phyloP scores from a whole-genome alignment of 2,113 vertebrate species.

The Aviceda subcristata region DNA sequence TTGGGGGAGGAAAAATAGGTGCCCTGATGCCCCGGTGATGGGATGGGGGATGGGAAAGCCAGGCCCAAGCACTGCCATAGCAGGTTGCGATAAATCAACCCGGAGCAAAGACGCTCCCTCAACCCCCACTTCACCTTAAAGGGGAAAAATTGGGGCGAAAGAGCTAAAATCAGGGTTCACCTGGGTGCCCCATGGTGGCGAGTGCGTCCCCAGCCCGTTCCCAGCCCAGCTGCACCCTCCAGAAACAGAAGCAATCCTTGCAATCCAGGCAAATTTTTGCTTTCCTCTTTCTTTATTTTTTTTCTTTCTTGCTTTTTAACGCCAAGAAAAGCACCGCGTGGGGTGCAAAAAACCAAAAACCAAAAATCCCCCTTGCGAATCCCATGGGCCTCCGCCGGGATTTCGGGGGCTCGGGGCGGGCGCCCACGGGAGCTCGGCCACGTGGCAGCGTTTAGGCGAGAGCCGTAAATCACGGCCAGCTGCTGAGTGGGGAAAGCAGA shows the following conservation, averaged over 20 bases:
- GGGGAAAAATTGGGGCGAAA: background rate
- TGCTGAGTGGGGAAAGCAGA: background rate
- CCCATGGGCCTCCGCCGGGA: background rate
- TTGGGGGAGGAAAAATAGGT: too few species aligned
- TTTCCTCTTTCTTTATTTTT: too few species aligned
- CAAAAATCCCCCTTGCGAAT: background rate
- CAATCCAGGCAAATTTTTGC: background rate
- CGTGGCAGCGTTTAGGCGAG: background rate
- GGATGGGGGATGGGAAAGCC: background rate
- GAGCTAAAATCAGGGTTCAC: background rate
- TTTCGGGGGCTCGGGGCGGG: background rate
- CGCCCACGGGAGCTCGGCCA: background rate
- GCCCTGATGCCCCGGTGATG: background rate
- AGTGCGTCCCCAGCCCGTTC: background rate
- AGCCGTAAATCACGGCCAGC: background rate
- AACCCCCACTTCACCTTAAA: background rate
- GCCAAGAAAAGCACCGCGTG: rapidly evolving
- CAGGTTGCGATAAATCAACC: background rate
- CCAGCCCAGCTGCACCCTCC: background rate
- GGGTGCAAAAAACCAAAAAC: rapidly evolving
- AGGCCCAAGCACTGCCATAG: rapidly evolving
- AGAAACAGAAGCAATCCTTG: rapidly evolving
- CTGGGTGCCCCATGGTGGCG: rapidly evolving
- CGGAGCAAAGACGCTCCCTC: rapidly evolving
- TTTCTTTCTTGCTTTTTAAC: background rate